Percentiles rank a stretch among this genome's conserved stretches.
phyloP scores from a whole-genome alignment of 2,797 vertebrate species.

The Cyclura pinguis region DNA sequence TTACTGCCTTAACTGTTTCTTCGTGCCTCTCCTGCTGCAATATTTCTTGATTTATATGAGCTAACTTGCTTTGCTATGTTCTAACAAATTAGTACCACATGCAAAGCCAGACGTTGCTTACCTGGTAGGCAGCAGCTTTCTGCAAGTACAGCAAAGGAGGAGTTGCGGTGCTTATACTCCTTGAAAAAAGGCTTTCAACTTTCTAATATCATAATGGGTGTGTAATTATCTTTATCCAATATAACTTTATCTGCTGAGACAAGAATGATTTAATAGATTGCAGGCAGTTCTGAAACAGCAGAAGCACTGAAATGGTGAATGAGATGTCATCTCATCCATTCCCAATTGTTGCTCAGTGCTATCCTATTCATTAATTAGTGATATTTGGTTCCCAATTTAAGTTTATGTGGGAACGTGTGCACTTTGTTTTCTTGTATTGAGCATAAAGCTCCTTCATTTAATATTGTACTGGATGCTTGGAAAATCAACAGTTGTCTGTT shows the following conservation, averaged over 20 bases:
- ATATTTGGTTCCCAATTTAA: not conserved
- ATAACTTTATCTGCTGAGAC: not conserved
- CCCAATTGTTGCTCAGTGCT: not conserved
- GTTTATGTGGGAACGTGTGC: not conserved
- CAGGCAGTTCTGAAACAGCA: not conserved
- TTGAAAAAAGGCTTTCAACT: not conserved
- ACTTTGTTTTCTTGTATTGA: not conserved
- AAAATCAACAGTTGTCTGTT: not conserved
- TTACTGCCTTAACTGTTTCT: too few species aligned
- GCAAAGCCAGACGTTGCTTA: not conserved
- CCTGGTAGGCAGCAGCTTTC: not conserved
- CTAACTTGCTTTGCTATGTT: too few species aligned
- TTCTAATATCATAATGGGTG: not conserved
- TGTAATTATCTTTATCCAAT: not conserved
- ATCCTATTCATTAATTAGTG: not conserved
- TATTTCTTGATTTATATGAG: too few species aligned
- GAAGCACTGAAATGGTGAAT: not conserved
- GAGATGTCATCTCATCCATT: not conserved
- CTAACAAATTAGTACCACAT: not conserved
- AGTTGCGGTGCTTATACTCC: too few species aligned
- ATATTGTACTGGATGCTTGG: not conserved
- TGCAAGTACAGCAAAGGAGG: not conserved
- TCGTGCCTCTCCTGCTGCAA: too few species aligned
- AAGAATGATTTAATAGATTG: too few species aligned
- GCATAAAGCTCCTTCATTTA: not conserved